These are phyloP conservation scores for Sturnus vulgaris DNA, from an alignment of 2,113 vertebrate species.

Conservation along the genomic window DNA sequence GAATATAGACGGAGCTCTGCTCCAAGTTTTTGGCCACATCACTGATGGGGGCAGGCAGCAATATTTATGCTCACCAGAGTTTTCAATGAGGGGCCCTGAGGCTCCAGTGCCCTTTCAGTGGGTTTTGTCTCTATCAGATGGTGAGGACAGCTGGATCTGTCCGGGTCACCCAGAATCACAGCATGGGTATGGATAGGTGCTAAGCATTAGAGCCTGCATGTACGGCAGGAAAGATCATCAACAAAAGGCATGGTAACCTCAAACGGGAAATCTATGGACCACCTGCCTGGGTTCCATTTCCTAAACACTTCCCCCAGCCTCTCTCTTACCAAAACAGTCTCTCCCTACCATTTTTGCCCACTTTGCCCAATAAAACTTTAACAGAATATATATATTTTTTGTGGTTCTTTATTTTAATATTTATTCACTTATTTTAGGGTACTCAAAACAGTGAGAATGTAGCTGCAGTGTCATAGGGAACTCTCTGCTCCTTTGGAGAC, in stretches of 20 bases:
- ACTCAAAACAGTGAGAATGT: neutral
- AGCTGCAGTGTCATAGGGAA: neutral
- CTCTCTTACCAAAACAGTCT: neutral
- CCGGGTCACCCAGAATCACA: neutral
- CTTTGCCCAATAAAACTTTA: neutral
- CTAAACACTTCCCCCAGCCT: neutral
- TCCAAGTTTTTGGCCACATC: neutral
- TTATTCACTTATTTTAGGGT: neutral
- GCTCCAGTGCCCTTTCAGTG: neutral
- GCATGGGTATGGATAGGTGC: neutral
- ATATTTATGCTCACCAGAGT: rapidly evolving
- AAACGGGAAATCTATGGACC: neutral
- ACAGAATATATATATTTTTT: neutral
- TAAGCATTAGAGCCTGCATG: neutral
- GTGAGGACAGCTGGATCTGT: rapidly evolving
- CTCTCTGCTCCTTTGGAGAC: neutral
- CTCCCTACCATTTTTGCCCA: neutral
- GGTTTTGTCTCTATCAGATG: neutral
- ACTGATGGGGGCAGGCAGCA: neutral
- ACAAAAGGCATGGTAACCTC: neutral
- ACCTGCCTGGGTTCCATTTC: neutral
- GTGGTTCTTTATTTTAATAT: neutral
- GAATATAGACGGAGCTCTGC: neutral
- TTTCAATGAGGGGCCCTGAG: neutral
- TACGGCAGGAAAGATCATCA: neutral